Percentiles rank a stretch among this genome's conserved stretches.
These are phyloP conservation scores for Morone chrysops DNA, from an alignment of 2,113 vertebrate genomes.

Conservation along the genomic window DNA sequence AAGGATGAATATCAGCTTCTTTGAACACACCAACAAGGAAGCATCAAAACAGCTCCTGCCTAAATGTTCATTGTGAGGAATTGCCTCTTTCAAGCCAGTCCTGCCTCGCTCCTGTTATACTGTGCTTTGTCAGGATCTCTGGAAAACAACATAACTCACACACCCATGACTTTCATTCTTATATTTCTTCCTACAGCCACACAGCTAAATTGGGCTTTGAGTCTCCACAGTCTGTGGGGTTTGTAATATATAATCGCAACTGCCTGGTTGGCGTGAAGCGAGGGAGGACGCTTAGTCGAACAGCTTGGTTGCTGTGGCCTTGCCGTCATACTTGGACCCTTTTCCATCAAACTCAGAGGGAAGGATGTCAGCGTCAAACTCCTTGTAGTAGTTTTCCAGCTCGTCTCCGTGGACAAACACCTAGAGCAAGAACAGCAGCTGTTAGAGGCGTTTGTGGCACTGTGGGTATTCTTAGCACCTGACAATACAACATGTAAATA, in stretches of 20 bases:
- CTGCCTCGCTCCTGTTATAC: not conserved
- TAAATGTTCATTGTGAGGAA: conserved; percentile 11
- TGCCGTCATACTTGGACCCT: conserved; percentile 91
- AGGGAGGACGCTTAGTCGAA: conserved; percentile 84
- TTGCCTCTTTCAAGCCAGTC: not conserved
- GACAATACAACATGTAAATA: not conserved
- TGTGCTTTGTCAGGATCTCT: conserved; percentile 35
- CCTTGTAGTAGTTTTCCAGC: conserved; percentile 92
- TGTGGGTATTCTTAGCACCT: not conserved
- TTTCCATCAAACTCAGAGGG: conserved; percentile 94
- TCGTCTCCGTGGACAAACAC: conserved; percentile 96
- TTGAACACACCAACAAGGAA: not conserved
- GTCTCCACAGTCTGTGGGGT: conserved; percentile 43
- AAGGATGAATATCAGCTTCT: not conserved
- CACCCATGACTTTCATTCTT: conserved; percentile 24
- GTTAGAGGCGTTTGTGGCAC: not conserved
- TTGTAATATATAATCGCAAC: conserved; percentile 13
- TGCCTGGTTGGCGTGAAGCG: not conserved
- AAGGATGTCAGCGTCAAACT: conserved; percentile 92
- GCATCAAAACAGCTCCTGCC: not conserved
- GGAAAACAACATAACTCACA: conserved; percentile 8
- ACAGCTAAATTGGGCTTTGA: conserved; percentile 33
- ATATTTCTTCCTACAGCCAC: conserved; percentile 41
- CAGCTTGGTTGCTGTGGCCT: conserved; percentile 87
- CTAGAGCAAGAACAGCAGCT: conserved; percentile 71